Conservation (phyloP, 2,797 vertebrate genomes). For the Lagodon rhomboides region DNA sequence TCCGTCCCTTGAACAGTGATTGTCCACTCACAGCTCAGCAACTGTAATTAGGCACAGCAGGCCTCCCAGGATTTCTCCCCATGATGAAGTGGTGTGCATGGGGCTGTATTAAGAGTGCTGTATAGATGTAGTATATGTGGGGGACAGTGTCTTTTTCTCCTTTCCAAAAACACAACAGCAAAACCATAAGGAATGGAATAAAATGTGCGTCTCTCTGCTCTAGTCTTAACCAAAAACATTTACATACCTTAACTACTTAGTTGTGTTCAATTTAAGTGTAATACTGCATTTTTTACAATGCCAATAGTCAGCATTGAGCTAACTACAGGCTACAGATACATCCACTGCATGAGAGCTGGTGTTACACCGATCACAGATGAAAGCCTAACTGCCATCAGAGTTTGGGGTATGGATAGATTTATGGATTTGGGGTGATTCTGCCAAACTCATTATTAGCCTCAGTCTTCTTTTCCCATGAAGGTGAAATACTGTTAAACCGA, state of each 20-base stretch:
- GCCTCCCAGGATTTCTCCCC: not conserved
- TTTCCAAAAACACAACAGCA: not conserved
- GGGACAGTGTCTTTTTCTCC: not conserved
- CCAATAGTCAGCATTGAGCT: not conserved
- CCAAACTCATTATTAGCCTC: not conserved
- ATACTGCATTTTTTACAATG: not conserved
- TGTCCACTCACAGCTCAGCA: conserved; percentile 22
- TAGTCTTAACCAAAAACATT: not conserved
- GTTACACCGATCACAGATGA: not conserved
- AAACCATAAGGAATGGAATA: not conserved
- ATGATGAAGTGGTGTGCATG: not conserved
- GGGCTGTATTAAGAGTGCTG: not conserved
- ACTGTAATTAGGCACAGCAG: not conserved
- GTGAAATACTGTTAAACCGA: not conserved
- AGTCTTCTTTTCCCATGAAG: not conserved
- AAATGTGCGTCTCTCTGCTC: not conserved
- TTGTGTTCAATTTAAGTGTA: not conserved
- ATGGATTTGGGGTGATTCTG: not conserved
- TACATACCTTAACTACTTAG: not conserved
- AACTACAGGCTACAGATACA: not conserved
- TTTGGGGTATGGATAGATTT: not conserved
- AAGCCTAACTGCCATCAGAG: no score
- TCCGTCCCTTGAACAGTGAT: not conserved
- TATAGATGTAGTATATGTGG: not conserved
- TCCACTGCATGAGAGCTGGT: not conserved